Percentiles rank a stretch among this genome's conserved stretches.
phyloP scores from a whole-genome alignment of 2,113 vertebrate species.

The Tragelaphus imberbis region DNA sequence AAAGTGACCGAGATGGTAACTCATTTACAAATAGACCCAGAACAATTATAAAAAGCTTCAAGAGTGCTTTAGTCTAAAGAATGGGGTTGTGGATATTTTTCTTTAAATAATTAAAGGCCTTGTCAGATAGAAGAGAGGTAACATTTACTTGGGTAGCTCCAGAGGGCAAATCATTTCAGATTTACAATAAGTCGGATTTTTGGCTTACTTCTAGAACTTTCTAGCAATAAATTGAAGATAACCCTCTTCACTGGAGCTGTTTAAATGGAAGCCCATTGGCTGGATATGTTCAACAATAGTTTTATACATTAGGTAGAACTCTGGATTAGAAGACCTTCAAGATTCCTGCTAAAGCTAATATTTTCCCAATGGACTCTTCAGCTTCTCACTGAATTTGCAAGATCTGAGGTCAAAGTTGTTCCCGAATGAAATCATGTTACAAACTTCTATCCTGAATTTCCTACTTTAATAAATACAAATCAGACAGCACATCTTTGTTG shows the following conservation, averaged over 20 bases:
- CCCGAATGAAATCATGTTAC: not conserved
- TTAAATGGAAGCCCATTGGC: slow-evolving; percentile 27
- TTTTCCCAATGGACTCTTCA: not conserved
- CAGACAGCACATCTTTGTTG: not conserved
- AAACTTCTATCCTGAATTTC: not conserved
- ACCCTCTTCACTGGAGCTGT: not conserved
- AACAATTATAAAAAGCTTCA: not conserved
- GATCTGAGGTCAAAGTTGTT: not conserved
- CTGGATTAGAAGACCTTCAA: not conserved
- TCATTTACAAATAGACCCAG: not conserved
- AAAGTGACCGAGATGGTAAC: not conserved
- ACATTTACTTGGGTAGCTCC: not conserved
- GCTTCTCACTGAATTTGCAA: not conserved
- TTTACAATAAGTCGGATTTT: not conserved
- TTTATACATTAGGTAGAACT: slow-evolving; percentile 23
- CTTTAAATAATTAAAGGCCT: slow-evolving; percentile 19
- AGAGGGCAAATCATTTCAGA: not conserved
- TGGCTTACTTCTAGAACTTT: not conserved
- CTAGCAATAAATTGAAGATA: slow-evolving; percentile 23
- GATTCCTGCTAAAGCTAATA: not conserved
- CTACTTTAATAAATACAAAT: slow-evolving; percentile 10
- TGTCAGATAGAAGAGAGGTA: not conserved
- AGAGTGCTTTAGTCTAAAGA: slow-evolving; percentile 31
- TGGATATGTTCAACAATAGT: slow-evolving; percentile 18
- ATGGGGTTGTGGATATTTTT: not conserved